These are phyloP conservation scores for Myotis pilosus DNA, from an alignment of 2,797 vertebrate genomes.

Conservation along the genomic window DNA sequence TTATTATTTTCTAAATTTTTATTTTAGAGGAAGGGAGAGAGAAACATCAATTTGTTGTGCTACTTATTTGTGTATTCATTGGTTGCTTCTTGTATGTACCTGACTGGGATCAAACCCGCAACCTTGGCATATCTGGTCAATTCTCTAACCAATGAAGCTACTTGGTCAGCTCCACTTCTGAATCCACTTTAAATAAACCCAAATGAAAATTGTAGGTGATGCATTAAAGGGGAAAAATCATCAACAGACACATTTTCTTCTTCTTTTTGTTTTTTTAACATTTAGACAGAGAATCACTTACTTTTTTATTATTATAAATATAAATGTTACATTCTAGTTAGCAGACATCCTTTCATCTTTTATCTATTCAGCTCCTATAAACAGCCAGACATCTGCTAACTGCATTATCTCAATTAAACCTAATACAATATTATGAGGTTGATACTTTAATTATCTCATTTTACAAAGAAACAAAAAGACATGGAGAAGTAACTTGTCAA, in stretches of 20 bases:
- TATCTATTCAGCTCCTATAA: not conserved
- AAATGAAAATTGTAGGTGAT: not conserved
- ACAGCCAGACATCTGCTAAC: not conserved
- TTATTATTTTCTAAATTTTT: no score
- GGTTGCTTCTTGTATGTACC: no score
- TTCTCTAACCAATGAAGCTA: no score
- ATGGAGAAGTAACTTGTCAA: not conserved
- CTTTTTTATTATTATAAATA: constrained; percentile 14
- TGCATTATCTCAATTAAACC: not conserved
- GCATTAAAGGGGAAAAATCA: not conserved
- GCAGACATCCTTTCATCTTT: not conserved
- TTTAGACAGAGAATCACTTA: not conserved
- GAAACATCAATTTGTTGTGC: no score
- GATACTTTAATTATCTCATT: not conserved
- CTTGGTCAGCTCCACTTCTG: not conserved
- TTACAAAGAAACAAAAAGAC: not conserved
- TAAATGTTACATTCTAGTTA: not conserved
- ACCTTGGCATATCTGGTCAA: no score
- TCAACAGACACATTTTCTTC: not conserved
- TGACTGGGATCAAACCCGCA: no score
- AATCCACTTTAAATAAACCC: not conserved
- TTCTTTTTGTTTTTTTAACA: not conserved
- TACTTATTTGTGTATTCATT: no score
- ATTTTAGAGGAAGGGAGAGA: no score
- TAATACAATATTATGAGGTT: not conserved